Evolutionary conservation across 2,888 invertebrate genomes (phyloP).

Genomic region (Drosophila eohydei): DNA sequence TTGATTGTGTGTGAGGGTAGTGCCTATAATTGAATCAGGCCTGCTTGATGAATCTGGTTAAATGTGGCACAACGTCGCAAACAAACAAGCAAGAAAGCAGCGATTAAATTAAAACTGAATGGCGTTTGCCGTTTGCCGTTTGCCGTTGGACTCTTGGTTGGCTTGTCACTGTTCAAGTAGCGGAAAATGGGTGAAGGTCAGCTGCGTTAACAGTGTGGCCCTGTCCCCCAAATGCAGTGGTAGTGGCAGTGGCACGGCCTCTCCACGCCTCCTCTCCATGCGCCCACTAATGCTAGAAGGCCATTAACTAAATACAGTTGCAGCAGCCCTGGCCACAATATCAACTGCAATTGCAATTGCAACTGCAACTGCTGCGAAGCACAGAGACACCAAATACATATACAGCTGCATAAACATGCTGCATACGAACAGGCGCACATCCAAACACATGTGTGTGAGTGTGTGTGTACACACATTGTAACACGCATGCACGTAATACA

Average conservation of each 20-base stretch:
- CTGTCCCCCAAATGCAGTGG: slow-evolving; percentile 25
- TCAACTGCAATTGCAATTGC: slow-evolving; percentile 22
- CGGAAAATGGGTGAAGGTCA: slow-evolving; percentile 82
- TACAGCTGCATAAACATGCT: slow-evolving; percentile 6
- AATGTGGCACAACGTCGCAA: background rate
- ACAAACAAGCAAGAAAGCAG: background rate
- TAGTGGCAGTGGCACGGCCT: slow-evolving; percentile 10
- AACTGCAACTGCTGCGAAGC: slow-evolving; percentile 36
- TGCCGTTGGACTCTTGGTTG: slow-evolving; percentile 61
- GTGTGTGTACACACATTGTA: slow-evolving; percentile 11
- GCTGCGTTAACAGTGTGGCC: slow-evolving; percentile 13
- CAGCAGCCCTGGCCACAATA: slow-evolving; percentile 39
- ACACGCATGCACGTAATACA: slow-evolving; percentile 31
- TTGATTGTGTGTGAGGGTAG: slow-evolving; percentile 15
- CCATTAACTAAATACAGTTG: slow-evolving; percentile 63
- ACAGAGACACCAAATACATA: background rate
- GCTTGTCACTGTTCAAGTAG: slow-evolving; percentile 57
- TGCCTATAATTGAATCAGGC: slow-evolving; percentile 22
- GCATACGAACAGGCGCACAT: slow-evolving; percentile 30
- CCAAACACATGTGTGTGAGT: background rate
- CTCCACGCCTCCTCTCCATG: background rate
- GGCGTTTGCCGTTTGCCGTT: slow-evolving; percentile 56
- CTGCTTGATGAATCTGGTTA: background rate
- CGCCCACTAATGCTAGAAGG: slow-evolving; percentile 35
- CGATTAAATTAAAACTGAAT: slow-evolving; percentile 28